Conservation (phyloP, 2,888 invertebrate species). For the Cheilosia urbana region DNA sequence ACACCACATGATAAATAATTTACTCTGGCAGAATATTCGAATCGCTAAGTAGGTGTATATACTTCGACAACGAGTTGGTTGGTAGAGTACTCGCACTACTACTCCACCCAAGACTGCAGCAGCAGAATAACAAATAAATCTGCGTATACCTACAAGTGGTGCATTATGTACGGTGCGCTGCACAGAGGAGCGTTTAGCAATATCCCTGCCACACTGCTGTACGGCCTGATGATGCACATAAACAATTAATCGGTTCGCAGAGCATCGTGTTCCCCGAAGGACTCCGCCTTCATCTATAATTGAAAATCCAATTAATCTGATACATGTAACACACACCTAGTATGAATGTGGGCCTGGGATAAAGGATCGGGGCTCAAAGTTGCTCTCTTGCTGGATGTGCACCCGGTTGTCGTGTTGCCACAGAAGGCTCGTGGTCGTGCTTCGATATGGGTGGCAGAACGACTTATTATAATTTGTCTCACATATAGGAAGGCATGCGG, state of each 20-base stretch:
- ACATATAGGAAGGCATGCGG: neutral
- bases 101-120: conserved; percentile 36
- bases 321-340: conserved; percentile 70
- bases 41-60: conserved; percentile 60
- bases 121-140: conserved; percentile 66
- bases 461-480: neutral
- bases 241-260: conserved; percentile 74
- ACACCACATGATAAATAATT: conserved; percentile 69
- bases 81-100: too few relatives aligned
- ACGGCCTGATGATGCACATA: conserved; percentile 68
- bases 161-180: conserved; percentile 4
- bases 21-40: conserved; percentile 64
- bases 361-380: neutral
- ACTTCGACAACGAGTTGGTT: conserved; percentile 2
- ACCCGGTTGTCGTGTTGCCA: neutral
- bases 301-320: conserved; percentile 75
- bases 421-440: neutral
- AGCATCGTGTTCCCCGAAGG: conserved; percentile 66
- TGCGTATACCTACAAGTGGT: conserved; percentile 32
- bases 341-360: conserved; percentile 6
- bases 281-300: conserved; percentile 69
- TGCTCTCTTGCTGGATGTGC: conserved; percentile 6
- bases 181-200: conserved; percentile 61
- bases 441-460: neutral
- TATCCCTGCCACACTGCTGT: conserved; percentile 42